Conservation (phyloP, 2,888 invertebrate species). For the Torymus tubicola region DNA sequence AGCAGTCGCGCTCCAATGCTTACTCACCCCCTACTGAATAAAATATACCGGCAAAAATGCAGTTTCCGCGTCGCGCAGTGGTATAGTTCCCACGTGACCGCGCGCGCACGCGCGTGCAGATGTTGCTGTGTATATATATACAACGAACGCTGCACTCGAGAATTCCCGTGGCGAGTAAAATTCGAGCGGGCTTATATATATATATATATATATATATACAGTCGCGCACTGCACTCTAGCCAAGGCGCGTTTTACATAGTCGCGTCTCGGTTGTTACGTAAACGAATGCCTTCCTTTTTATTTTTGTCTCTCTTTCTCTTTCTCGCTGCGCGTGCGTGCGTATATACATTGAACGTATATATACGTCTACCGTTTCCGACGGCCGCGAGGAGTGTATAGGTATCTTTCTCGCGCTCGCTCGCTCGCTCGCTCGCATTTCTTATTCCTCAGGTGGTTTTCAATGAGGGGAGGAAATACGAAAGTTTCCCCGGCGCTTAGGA, state of each 20-base stretch:
- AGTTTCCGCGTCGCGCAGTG: neutral
- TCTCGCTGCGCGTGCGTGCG: neutral
- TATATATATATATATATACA: too few species aligned
- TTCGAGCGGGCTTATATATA: constrained; percentile 8
- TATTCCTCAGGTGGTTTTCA: constrained; percentile 61
- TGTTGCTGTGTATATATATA: neutral
- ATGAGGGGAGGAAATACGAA: constrained; percentile 47
- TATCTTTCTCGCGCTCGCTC: neutral
- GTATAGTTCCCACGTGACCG: constrained; percentile 10
- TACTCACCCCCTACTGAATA: constrained; percentile 20
- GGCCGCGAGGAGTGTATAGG: neutral
- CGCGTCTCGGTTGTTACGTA: constrained; percentile 19
- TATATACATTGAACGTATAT: neutral
- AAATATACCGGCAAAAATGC: constrained; percentile 34
- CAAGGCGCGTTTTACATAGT: constrained; percentile 26
- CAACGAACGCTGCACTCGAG: neutral
- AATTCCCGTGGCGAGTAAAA: constrained; percentile 39
- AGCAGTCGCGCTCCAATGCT: neutral
- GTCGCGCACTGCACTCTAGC: neutral
- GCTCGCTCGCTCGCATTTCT: constrained; percentile 47
- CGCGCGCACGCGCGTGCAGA: neutral
- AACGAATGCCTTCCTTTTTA: constrained; percentile 28
- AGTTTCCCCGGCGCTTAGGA: constrained; percentile 39
- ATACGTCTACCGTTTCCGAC: neutral
- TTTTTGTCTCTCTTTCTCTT: constrained; percentile 26